phyloP scores from a whole-genome alignment of 2,888 invertebrate genomes.

The Patella ulyssiponensis region DNA sequence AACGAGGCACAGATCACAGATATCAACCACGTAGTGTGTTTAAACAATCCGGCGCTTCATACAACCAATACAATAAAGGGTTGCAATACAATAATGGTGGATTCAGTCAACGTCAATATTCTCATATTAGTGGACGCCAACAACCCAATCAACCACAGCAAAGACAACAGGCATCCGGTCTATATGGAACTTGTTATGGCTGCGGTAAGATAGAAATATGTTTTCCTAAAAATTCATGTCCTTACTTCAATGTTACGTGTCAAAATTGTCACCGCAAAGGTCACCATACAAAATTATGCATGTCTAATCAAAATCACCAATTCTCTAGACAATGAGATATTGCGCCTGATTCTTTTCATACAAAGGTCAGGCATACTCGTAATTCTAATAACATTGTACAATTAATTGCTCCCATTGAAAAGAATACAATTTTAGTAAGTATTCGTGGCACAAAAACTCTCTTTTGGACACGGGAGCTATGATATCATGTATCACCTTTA shows the following conservation, averaged over 20 bases:
- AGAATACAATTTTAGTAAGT: neutral
- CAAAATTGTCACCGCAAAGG: neutral
- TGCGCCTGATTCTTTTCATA: neutral
- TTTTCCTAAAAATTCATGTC: neutral
- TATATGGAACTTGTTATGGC: neutral
- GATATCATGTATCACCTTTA: neutral
- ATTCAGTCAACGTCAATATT: no score
- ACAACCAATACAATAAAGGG: no score
- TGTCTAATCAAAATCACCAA: neutral
- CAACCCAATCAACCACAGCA: no score
- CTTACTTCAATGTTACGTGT: neutral
- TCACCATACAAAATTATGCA: neutral
- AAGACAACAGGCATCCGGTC: no score
- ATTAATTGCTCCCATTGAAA: neutral
- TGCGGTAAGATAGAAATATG: conserved; percentile 4
- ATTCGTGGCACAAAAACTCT: neutral
- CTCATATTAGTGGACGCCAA: no score
- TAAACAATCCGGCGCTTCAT: no score
- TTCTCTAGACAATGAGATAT: neutral
- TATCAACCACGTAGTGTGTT: no score
- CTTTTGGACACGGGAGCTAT: neutral
- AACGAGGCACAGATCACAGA: no score
- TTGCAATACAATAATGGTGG: no score
- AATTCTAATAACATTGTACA: neutral
- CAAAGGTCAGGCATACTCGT: neutral